Evolutionary conservation across 2,113 vertebrate genomes (phyloP).

Genomic region (Empidonax alnorum): DNA sequence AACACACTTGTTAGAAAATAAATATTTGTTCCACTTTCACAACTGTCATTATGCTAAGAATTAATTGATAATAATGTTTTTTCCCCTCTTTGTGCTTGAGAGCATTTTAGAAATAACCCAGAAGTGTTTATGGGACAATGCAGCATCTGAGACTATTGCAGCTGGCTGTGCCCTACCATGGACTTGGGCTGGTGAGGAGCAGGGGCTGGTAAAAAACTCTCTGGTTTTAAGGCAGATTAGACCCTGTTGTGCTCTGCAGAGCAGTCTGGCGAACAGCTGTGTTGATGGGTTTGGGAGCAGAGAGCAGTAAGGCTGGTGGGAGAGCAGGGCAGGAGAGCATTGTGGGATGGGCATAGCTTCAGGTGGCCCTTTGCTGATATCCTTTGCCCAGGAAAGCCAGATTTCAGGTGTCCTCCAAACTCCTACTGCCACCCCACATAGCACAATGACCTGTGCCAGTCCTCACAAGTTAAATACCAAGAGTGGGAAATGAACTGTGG

Average conservation of each 20-base stretch:
- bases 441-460: accelerated
- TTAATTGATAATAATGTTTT: background rate
- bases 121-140: background rate
- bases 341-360: background rate
- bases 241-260: background rate
- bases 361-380: background rate
- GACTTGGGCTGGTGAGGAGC: background rate
- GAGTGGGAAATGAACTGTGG: background rate
- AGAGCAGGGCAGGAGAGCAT: background rate
- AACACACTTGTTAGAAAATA: background rate
- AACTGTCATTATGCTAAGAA: background rate
- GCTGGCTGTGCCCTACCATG: background rate
- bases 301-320: too few species aligned
- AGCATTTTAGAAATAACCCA: background rate
- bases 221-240: background rate
- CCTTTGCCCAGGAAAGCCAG: background rate
- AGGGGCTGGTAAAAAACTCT: background rate
- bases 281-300: background rate
- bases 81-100: background rate
- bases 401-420: background rate
- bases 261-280: background rate
- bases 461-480: background rate
- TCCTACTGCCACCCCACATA: background rate
- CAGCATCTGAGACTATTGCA: background rate
- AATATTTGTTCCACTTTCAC: slow-evolving; percentile 8